These are phyloP conservation scores for Ectobius pallidus DNA, from an alignment of 2,888 invertebrate genomes.

Conservation along the genomic window DNA sequence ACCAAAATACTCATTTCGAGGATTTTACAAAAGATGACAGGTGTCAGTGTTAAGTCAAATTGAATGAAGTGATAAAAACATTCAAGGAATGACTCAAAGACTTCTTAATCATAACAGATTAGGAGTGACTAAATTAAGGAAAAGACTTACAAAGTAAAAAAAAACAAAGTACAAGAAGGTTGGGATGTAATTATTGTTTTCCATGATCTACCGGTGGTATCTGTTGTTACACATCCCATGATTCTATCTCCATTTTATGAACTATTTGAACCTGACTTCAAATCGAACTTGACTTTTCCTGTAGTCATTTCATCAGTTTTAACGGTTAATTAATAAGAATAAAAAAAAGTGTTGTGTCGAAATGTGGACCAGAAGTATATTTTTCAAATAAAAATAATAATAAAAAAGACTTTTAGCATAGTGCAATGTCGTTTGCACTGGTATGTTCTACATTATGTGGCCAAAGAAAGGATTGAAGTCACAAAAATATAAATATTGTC, in stretches of 20 bases:
- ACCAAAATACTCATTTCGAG: too few relatives aligned
- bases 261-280: not conserved
- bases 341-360: conserved; percentile 15
- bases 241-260: not conserved
- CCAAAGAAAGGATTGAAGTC: conserved; percentile 17
- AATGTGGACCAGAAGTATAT: conserved; percentile 26
- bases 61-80: not conserved
- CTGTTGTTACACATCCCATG: not conserved
- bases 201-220: not conserved
- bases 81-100: not conserved
- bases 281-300: not conserved
- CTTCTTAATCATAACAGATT: too few relatives aligned
- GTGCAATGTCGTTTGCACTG: conserved; percentile 8
- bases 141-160: not conserved
- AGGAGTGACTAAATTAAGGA: not conserved
- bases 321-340: not conserved
- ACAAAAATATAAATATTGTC: not conserved
- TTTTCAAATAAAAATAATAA: conserved; percentile 23
- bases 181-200: conserved; percentile 4
- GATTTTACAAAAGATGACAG: too few relatives aligned
- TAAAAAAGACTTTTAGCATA: not conserved
- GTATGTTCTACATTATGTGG: conserved; percentile 12
- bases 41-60: too few relatives aligned
- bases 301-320: not conserved
- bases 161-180: not conserved